Evolutionary conservation across 2,113 vertebrate species (phyloP).

Genomic region (Chitala chitala): DNA sequence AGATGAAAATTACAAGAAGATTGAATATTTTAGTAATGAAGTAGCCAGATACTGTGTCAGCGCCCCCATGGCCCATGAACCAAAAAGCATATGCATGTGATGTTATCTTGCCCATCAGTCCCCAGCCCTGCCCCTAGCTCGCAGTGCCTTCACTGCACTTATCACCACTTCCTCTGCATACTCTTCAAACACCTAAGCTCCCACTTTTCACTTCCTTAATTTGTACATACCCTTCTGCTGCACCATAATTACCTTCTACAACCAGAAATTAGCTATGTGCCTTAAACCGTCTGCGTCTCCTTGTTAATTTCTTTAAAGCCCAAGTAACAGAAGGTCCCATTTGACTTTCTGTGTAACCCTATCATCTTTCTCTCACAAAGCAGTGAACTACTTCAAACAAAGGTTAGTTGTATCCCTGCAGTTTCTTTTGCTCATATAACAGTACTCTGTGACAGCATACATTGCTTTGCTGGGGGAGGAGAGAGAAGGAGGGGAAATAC

Average conservation of each 20-base stretch:
- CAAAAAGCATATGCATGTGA: not conserved
- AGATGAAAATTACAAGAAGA: too few species aligned
- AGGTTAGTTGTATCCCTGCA: not conserved
- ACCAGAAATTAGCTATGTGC: slow-evolving; percentile 5
- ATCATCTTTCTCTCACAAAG: not conserved
- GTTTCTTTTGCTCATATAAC: not conserved
- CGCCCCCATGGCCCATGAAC: not conserved
- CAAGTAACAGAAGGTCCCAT: not conserved
- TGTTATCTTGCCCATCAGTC: not conserved
- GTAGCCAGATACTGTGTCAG: not conserved
- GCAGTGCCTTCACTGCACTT: slow-evolving; percentile 39
- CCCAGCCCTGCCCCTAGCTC: not conserved
- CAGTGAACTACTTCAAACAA: not conserved
- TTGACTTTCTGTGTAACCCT: not conserved
- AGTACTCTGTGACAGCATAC: not conserved
- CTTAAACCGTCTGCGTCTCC: not conserved
- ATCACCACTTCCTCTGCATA: slow-evolving; percentile 44
- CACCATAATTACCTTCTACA: not conserved
- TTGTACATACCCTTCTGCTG: not conserved
- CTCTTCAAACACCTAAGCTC: too few species aligned
- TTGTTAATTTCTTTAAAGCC: not conserved
- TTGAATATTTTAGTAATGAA: not conserved
- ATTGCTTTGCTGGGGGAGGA: not conserved
- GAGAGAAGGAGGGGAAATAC: slow-evolving; percentile 23
- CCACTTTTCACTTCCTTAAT: not conserved